phyloP scores from a whole-genome alignment of 2,888 invertebrate genomes.

The Lamellibrachia columna region DNA sequence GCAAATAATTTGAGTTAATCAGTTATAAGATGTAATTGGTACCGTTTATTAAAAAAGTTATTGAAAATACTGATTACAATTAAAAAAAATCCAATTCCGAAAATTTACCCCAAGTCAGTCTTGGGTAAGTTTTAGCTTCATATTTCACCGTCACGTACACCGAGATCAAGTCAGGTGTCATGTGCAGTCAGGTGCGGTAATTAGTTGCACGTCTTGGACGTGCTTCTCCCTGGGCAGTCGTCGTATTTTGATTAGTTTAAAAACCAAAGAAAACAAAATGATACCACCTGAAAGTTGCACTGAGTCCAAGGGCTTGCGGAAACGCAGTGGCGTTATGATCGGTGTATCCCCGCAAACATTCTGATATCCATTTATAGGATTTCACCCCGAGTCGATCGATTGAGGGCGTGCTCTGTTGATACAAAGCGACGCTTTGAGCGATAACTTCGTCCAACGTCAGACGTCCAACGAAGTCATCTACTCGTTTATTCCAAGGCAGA shows the following conservation, averaged over 20 bases:
- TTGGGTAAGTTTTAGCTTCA: too few species aligned
- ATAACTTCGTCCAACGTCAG: slow-evolving; percentile 54
- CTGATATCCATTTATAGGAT: slow-evolving; percentile 32
- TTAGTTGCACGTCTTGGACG: background rate
- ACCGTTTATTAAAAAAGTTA: too few species aligned
- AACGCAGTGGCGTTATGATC: slow-evolving; percentile 57
- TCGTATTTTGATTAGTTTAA: background rate
- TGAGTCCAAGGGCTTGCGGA: slow-evolving; percentile 58
- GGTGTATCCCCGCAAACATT: slow-evolving; percentile 38
- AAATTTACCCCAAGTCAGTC: too few species aligned
- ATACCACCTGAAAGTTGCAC: slow-evolving; percentile 56
- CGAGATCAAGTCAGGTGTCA: background rate
- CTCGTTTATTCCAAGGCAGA: slow-evolving; percentile 55
- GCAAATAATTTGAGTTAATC: too few species aligned
- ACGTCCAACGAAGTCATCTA: slow-evolving; percentile 55
- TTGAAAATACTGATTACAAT: too few species aligned
- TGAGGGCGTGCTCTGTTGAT: slow-evolving; percentile 49
- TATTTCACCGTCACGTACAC: too few species aligned
- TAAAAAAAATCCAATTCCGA: too few species aligned
- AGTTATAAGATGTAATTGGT: too few species aligned
- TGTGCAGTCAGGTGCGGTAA: background rate
- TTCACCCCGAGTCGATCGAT: slow-evolving; percentile 48
- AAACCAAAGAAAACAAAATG: background rate
- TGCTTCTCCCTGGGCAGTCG: background rate
- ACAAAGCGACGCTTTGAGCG: slow-evolving; percentile 37